These are phyloP conservation scores for Catamblyrhynchus diadema DNA, from an alignment of 2,797 vertebrate genomes.

Conservation along the genomic window DNA sequence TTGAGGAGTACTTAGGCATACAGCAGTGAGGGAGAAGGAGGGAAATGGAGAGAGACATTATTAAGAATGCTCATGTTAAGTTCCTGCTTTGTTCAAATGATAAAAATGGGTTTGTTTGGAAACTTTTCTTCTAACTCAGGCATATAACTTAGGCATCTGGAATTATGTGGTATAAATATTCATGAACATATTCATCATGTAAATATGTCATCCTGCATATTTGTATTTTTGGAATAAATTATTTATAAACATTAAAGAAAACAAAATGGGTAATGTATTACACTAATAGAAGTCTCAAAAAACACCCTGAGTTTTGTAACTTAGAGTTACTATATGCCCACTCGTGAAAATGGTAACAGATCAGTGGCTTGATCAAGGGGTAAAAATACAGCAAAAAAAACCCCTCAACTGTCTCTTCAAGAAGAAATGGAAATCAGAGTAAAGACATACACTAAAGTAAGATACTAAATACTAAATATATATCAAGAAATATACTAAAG, in stretches of 20 bases:
- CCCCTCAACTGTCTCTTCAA: accelerated
- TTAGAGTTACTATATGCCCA: neutral
- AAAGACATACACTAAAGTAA: neutral
- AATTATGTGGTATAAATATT: neutral
- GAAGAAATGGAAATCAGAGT: neutral
- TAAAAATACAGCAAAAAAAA: neutral
- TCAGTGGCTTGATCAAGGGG: neutral
- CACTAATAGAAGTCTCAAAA: neutral
- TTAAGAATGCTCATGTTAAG: neutral
- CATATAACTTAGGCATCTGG: neutral
- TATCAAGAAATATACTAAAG: neutral
- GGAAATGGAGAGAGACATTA: neutral
- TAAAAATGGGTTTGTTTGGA: neutral
- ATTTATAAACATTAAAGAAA: neutral
- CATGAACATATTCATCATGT: neutral
- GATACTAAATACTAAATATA: neutral
- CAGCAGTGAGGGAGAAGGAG: neutral
- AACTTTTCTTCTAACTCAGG: neutral
- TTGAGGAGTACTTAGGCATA: neutral
- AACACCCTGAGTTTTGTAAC: neutral
- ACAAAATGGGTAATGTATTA: neutral
- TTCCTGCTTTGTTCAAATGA: neutral
- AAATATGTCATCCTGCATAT: neutral
- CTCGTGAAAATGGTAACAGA: neutral
- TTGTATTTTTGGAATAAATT: neutral